phyloP scores from a whole-genome alignment of 2,113 vertebrate species.

The Brienomyrus longianalis region DNA sequence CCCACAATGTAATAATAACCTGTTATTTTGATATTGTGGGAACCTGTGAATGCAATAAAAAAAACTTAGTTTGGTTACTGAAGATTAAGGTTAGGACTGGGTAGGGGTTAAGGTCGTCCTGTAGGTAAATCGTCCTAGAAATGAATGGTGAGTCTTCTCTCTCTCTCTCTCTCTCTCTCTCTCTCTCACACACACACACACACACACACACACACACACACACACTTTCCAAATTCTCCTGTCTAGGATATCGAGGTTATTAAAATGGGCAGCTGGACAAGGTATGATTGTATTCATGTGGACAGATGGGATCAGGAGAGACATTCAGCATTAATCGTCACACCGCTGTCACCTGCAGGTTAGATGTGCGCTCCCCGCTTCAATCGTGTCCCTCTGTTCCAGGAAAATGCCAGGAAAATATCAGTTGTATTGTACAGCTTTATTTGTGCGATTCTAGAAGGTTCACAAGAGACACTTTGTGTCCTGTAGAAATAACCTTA shows the following conservation, averaged over 20 bases:
- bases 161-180: too few species aligned
- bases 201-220: background rate
- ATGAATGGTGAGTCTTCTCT: too few species aligned
- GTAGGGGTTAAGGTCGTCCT: too few species aligned
- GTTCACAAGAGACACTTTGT: background rate
- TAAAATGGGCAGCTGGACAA: background rate
- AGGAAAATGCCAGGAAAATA: slow-evolving; percentile 13
- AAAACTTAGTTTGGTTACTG: too few species aligned
- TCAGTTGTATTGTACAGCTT: background rate
- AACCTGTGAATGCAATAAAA: too few species aligned
- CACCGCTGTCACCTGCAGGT: background rate
- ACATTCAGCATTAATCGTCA: background rate
- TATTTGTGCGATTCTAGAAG: background rate
- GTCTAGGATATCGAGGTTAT: background rate
- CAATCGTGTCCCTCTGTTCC: background rate
- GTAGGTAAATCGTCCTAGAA: too few species aligned
- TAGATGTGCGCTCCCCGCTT: background rate
- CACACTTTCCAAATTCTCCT: background rate
- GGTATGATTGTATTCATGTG: background rate
- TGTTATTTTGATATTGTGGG: too few species aligned
- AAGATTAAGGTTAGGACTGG: too few species aligned
- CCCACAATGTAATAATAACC: too few species aligned
- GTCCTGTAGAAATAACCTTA: background rate
- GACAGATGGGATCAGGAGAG: background rate
- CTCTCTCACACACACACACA: too few species aligned